Base-by-base conservation (phyloP, 2,888 invertebrate species). In the Sminthurinus aureus region DNA sequence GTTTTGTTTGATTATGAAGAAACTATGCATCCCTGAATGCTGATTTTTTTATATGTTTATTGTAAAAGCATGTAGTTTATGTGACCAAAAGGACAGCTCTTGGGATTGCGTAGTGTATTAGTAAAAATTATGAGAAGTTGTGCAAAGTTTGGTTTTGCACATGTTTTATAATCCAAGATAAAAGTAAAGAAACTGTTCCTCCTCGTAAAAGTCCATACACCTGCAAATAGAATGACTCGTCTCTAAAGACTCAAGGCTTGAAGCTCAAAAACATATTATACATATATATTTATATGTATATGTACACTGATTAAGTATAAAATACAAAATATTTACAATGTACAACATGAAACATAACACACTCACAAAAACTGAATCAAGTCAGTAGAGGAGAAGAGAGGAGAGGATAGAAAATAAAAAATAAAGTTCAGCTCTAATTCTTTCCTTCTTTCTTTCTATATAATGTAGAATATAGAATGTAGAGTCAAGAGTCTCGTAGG, bases 381-480 rank as follows among this genome's bases (percentile, higher is more conserved):
- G 18, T 74, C 18, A 74, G 50, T 74, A 22, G 15, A 74, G 20
- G 38, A 38, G 74, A 20, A 69, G 12, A 69, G 12, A 38, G 2
- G n/a, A 79, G 50, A 79, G 22, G 15, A 38, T 15, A 79, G 24
- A 79, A 67, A 79, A 79, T 79, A 79, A 38, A 38, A 38, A 79
- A 79, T 79, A 79, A 79, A 67, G 79, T 79, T 79, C 79, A 79
- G 79, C 79, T 79, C 79, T 79, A 67, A 66, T 79, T 79, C 79
- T n/a, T 38, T 79, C 74, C 20, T 22, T 38, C 38, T 38, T 38
- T 38, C 38, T 38, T 38, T 38, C 38, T 38, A 1, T 38, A 38
- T 38, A 38, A 38, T 38, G 38, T 38, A 4, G 38, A 38, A 38
- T 38, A 6, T 38, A 4, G 38, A 38, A 38, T 38, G 38, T 69